Base-by-base conservation (phyloP, 2,113 vertebrate species). In the Xenotilapia caudafasciata region DNA sequence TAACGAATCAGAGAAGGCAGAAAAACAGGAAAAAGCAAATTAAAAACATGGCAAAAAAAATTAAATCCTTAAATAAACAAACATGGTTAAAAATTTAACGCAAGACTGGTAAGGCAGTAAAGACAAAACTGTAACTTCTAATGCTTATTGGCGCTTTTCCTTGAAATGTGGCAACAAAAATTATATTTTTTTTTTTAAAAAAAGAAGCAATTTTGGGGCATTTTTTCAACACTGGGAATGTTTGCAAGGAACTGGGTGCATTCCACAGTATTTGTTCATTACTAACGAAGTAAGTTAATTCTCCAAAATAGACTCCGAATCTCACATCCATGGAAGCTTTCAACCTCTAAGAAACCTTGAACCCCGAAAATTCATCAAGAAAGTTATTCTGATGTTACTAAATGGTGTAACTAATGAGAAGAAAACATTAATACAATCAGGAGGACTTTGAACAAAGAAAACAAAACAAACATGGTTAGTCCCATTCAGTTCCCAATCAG, bases 141-240 rank as follows among this genome's bases (percentile, higher is more conserved):
- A 73, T 73, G 38, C 9, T 9, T 28, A 23, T 14, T 23, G 11
- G n/a, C 5, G 3, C 3, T 0, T 70, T 70, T 42, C 4, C 21
- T 75, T 75, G 40, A 75, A 45, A 26, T 28, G 40, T 28, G 9
- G 21, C 68, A 26, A 45, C 21, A 73, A 73, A 42, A 70, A 70
- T 6, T 0, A 1, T 12, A 2, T 0, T 2, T 45, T 14, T 4
- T 11, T 26, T 13, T 1, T 10, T 1, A 0, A 0, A 13, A 11
- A 17, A 65, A 35, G 0, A 19, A 62, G 6, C 1, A 9, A 15
- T 68, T 65, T 38, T 21, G 33, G 19, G 33, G 1, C 0, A 26
- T 73, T 73, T 73, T 11, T 73, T 10, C 40, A 26, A 17, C 6
- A 17, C 68, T 26, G 40, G 8, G 2, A 7, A 47, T 17, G 1